Evolutionary conservation across 2,888 invertebrate genomes (phyloP), one percentile per base, ranked within the genome.

Genomic region (Camponotus fellah): DNA sequence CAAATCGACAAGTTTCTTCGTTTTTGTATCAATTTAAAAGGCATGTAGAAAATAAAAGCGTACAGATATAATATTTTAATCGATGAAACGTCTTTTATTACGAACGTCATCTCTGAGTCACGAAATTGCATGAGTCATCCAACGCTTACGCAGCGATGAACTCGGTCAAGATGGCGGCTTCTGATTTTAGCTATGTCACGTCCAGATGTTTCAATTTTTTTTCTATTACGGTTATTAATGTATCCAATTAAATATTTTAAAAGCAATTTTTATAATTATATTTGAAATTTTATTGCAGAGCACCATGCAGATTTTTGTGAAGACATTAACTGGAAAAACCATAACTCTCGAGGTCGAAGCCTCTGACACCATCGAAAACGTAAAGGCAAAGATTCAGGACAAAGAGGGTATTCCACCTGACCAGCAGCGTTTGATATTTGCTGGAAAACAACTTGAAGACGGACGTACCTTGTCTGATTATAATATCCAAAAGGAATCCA

Each of bases 231-330:
- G 5, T 1, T 49, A 62, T 3, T 65, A 9, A 26, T 56, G n/a
- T 40, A 10, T n/a, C 0, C 14, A 32, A 17, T 6, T 40, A 32
- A 32, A n/a, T 0, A n/a, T 3, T 69, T 49, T 34, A 68, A 43
- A 49, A 17, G 49, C 4, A 49, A 32, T 10, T 32, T 65, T 32
- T 17, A 5, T n/a, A 46, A 60, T 26, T n/a, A n/a, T n/a, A n/a
- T n/a, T 6, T 72, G 0, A 46, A 62, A 34, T 34, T 62, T 74
- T 74, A 32, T 74, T 74, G 8, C 60, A 74, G 74, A 74, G 62
- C 60, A 74, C 98, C 21, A 91, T 91, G 91, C 89, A 91, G 34
- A 91, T 91, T 5, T 91, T 91, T 6, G 91, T 91, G 0, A 91
- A 91, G 26, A 91, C 92, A 0, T n/a, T 92, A 0, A 92, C 92